Conservation (phyloP, 2,888 invertebrate species). For the Dascillus cervinus region DNA sequence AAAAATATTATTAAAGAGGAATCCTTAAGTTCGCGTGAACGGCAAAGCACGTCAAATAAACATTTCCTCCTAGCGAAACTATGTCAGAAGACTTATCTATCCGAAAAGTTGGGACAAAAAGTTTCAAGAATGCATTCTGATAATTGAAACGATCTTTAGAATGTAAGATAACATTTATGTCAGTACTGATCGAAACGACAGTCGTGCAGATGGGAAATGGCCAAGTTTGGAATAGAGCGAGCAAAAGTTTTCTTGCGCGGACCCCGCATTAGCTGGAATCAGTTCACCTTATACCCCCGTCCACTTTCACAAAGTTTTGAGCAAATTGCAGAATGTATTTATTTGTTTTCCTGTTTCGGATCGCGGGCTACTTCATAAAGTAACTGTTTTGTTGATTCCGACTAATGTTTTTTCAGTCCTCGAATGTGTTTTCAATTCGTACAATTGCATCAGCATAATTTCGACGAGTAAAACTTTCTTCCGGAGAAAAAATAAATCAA, state of each 20-base stretch:
- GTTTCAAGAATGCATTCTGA: conserved; percentile 30
- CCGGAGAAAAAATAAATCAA: too few species aligned
- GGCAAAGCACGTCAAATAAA: conserved; percentile 17
- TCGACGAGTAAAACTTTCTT: too few species aligned
- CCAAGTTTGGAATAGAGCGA: conserved; percentile 25
- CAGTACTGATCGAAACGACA: conserved; percentile 21
- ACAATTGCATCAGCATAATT: too few species aligned
- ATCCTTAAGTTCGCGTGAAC: conserved; percentile 13
- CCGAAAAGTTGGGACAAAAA: conserved; percentile 11
- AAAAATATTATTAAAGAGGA: too few species aligned
- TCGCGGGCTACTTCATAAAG: conserved; percentile 16
- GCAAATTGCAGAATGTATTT: conserved; percentile 21
- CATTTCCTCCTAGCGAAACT: conserved; percentile 11
- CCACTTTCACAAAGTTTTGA: conserved; percentile 16
- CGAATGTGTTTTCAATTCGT: too few species aligned
- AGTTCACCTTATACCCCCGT: conserved; percentile 24
- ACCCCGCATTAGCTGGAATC: conserved; percentile 28
- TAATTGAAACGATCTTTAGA: conserved; percentile 33
- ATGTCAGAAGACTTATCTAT: too few species aligned
- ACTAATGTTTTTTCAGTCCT: conserved; percentile 6
- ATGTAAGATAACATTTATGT: conserved; percentile 28
- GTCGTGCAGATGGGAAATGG: conserved; percentile 24
- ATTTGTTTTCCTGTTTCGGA: conserved; percentile 18
- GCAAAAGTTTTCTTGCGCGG: conserved; percentile 21
- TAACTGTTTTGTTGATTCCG: conserved; percentile 16